Percentiles rank a stretch among this genome's conserved stretches.
Evolutionary conservation across 53 echinoderm and acorn worm genomes (phyloP).

Genomic region (Luidia sarsii): DNA sequence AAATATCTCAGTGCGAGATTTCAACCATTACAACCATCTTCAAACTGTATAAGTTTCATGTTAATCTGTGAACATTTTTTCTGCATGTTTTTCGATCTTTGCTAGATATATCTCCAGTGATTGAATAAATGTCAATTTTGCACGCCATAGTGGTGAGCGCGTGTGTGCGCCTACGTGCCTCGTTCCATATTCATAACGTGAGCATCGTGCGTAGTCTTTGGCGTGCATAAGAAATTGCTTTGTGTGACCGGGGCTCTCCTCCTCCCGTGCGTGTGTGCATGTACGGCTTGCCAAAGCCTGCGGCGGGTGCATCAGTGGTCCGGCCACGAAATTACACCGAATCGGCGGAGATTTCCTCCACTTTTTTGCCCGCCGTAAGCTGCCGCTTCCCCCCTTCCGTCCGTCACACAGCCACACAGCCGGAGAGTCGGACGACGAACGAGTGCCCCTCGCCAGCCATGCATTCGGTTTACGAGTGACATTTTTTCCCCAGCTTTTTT

Average conservation of each 20-base stretch:
- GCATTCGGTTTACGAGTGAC: constrained; percentile 33
- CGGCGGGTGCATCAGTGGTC: constrained; percentile 59
- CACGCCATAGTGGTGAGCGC: too few relatives aligned
- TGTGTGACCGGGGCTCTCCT: constrained; percentile 19
- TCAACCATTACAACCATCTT: too few relatives aligned
- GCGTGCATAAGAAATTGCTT: constrained; percentile 62
- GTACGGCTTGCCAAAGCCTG: constrained; percentile 51
- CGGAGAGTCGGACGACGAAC: constrained; percentile 8
- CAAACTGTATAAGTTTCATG: too few relatives aligned
- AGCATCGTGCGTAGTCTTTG: constrained; percentile 38
- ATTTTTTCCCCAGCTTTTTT: too few relatives aligned
- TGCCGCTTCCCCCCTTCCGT: background rate
- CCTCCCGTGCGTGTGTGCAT: constrained; percentile 21
- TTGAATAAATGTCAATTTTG: too few relatives aligned
- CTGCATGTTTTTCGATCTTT: too few relatives aligned
- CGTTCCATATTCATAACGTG: constrained; percentile 54
- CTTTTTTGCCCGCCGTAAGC: constrained; percentile 59
- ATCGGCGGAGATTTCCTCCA: constrained; percentile 51
- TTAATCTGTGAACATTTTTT: too few relatives aligned
- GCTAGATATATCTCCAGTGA: too few relatives aligned
- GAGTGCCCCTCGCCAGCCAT: constrained; percentile 44
- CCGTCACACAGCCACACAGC: too few relatives aligned
- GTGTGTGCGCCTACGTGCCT: too few relatives aligned
- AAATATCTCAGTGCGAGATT: too few relatives aligned
- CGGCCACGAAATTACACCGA: constrained; percentile 48